Evolutionary conservation across 53 echinoderm and acorn worm genomes (phyloP).

Genomic region (Echinometra lucunter): DNA sequence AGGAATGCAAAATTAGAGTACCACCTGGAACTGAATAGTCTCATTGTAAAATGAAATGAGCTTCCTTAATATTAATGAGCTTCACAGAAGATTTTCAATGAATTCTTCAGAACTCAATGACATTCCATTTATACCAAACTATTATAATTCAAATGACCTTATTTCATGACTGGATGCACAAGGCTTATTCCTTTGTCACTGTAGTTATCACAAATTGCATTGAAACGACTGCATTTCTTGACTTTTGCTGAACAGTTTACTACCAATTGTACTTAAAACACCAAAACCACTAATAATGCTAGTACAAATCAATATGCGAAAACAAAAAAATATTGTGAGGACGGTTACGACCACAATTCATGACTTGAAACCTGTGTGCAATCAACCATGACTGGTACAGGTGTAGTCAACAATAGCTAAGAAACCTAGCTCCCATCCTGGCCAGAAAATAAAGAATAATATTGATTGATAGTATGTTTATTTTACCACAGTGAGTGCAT

Average conservation of each 20-base stretch:
- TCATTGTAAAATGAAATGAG: neutral
- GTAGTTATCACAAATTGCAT: neutral
- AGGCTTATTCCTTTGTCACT: neutral
- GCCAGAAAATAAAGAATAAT: neutral
- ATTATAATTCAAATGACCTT: neutral
- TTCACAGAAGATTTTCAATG: neutral
- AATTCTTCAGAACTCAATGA: neutral
- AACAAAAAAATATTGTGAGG: neutral
- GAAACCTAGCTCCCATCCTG: neutral
- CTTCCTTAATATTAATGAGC: neutral
- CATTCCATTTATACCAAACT: neutral
- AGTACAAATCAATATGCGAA: neutral
- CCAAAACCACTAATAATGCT: neutral
- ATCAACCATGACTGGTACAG: neutral
- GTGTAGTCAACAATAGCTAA: neutral
- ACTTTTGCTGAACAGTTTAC: neutral
- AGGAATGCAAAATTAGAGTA: too few species aligned
- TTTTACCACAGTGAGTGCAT: neutral
- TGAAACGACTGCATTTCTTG: neutral
- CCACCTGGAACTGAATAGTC: too few species aligned
- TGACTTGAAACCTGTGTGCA: neutral
- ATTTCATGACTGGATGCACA: neutral
- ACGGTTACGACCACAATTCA: too few species aligned
- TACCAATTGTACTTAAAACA: neutral
- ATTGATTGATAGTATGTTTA: neutral